These are phyloP conservation scores for Pitta sordida DNA, from an alignment of 2,113 vertebrate genomes.

Conservation along the genomic window DNA sequence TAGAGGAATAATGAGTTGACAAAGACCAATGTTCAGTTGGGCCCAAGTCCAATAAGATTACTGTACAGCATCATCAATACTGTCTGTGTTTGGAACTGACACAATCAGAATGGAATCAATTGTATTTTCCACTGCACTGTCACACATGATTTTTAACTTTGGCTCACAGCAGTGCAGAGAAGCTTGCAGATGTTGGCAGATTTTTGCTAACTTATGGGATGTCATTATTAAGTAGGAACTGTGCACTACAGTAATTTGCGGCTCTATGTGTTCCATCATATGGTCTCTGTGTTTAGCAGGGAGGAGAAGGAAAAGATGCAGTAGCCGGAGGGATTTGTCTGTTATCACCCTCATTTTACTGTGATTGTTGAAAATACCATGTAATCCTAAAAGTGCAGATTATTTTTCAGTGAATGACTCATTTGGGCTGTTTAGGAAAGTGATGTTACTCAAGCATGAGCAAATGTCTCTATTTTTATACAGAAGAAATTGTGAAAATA, in stretches of 20 bases:
- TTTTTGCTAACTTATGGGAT: conserved; percentile 72
- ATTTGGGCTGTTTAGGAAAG: conserved; percentile 53
- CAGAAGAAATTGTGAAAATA: neutral
- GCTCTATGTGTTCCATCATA: conserved; percentile 57
- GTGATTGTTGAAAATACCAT: conserved; percentile 55
- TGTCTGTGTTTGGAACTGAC: conserved; percentile 80
- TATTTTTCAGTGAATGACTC: conserved; percentile 50
- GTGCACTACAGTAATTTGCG: conserved; percentile 67
- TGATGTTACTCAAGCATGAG: conserved; percentile 3
- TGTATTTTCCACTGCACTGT: conserved; percentile 77
- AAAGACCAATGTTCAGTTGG: conserved; percentile 79
- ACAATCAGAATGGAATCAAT: conserved; percentile 78
- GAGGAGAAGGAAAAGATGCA: conserved; percentile 41
- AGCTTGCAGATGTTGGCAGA: conserved; percentile 76
- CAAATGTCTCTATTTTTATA: neutral
- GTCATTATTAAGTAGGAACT: conserved; percentile 75
- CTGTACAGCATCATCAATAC: conserved; percentile 79
- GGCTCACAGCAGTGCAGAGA: conserved; percentile 69
- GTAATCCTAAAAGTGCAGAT: conserved; percentile 24
- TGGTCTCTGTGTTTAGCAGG: conserved; percentile 45
- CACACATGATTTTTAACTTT: conserved; percentile 79
- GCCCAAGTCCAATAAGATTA: conserved; percentile 79
- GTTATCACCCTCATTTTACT: conserved; percentile 36
- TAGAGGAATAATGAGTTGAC: conserved; percentile 83
- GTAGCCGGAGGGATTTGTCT: conserved; percentile 47